Evolutionary conservation across 2,888 invertebrate genomes (phyloP).

Genomic region (Corythucha ciliata): DNA sequence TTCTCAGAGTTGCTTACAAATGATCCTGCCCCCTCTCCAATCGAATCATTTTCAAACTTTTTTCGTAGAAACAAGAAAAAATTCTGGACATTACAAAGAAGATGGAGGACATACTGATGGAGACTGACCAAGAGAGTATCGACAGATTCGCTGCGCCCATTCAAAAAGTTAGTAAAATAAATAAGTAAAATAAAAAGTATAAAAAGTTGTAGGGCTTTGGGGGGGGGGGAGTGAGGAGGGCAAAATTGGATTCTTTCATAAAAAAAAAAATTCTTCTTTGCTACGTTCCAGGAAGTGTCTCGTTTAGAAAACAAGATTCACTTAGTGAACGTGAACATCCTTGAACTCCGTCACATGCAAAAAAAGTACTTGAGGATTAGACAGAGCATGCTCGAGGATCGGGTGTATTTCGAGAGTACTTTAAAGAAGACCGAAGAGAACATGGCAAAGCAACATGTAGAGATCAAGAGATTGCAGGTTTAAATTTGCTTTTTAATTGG

Average conservation of each 20-base stretch:
- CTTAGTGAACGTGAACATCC: constrained; percentile 68
- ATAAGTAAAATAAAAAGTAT: not conserved
- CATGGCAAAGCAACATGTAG: constrained; percentile 56
- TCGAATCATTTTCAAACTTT: too few species aligned
- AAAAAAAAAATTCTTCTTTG: too few species aligned
- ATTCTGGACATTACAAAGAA: constrained; percentile 21
- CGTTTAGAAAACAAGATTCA: constrained; percentile 73
- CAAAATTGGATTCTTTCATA: not conserved
- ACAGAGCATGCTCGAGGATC: constrained; percentile 54
- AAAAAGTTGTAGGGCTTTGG: too few species aligned
- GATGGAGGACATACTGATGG: constrained; percentile 23
- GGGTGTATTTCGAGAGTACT: constrained; percentile 63
- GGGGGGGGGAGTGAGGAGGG: too few species aligned
- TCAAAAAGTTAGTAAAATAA: constrained; percentile 13
- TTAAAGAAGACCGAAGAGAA: constrained; percentile 59
- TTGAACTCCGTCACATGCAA: constrained; percentile 68
- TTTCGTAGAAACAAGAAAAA: constrained; percentile 19
- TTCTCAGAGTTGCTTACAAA: not conserved
- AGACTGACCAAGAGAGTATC: constrained; percentile 19
- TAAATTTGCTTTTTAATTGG: too few species aligned
- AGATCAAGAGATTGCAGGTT: constrained; percentile 68
- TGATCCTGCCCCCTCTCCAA: not conserved
- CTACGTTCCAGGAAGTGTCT: constrained; percentile 45
- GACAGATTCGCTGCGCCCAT: constrained; percentile 19
- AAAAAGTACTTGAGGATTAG: constrained; percentile 66